Base-by-base conservation (phyloP, 2,888 invertebrate species). In the Pasiphila rectangulata region DNA sequence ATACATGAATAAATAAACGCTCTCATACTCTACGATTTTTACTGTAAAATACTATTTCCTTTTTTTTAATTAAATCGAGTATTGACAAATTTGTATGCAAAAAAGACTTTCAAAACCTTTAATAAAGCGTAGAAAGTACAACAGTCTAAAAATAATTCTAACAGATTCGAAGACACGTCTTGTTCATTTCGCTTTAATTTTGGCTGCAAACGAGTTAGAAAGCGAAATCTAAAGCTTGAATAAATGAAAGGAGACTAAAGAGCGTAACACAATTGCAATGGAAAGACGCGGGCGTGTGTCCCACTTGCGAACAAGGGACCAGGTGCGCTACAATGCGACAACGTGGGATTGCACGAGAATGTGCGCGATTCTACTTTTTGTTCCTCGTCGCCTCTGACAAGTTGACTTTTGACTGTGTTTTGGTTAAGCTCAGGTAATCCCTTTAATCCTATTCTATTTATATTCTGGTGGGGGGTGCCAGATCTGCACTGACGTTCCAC, bases 231-330 rank as follows among this genome's bases (percentile, higher is more conserved):
- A 63, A 61, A 67, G 46, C 63, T 71, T 71, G 68, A 69, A 62
- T 66, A 64, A 69, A 85, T 82, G 83, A 79, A 80, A 80, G 69
- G 64, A 70, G 75, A 85, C 85, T 85, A 86, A 85, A 64, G 72
- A 52, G 56, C 64, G 72, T 80, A 81, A 82, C 71, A 84, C 87
- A 86, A 85, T 86, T 83, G 83, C 72, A 74, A 61, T 79, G 83
- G 82, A 87, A 86, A 85, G 85, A 82, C 80, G 74, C 67, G 67
- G 72, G 69, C 58, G 76, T 80, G 78, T 82, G 85, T 76, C 79
- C 83, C 58, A 85, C 69, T 83, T 84, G 67, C 72, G 68, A 81
- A 86, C 79, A 83, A 83, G 80, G 72, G 42, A 37, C 37, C 50
- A 45, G 40, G 44, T 49, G 49, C 34, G 34, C 15, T 39, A 48